Conservation (phyloP, 2,888 invertebrate genomes). For the Itoplectis maculator region DNA sequence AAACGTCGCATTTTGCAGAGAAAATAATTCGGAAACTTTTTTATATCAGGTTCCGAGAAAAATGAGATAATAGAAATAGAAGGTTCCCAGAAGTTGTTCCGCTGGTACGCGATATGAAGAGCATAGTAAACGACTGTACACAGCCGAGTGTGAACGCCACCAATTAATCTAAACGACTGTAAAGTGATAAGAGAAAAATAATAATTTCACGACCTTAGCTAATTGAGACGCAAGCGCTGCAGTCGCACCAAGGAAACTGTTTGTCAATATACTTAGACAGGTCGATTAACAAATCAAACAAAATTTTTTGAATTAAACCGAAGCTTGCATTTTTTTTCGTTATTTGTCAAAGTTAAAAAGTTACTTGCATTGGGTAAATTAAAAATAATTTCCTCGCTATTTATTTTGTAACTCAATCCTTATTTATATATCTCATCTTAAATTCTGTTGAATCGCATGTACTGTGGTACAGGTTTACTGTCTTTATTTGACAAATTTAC, state of each 20-base stretch:
- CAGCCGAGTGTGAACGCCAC: neutral
- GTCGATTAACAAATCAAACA: neutral
- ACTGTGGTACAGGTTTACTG: too few relatives aligned
- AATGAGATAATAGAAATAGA: neutral
- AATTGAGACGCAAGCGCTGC: neutral
- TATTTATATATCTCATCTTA: too few relatives aligned
- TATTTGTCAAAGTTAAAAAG: too few relatives aligned
- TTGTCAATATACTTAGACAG: neutral
- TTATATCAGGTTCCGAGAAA: neutral
- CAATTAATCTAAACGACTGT: conserved; percentile 26
- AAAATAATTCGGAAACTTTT: neutral
- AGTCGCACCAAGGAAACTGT: neutral
- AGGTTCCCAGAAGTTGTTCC: neutral
- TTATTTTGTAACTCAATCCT: too few relatives aligned
- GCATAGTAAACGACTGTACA: neutral
- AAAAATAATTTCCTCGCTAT: too few relatives aligned
- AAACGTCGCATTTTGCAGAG: too few relatives aligned
- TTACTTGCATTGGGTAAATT: too few relatives aligned
- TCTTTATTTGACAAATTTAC: neutral
- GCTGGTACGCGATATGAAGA: neutral
- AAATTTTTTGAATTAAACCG: neutral
- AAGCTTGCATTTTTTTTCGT: neutral
- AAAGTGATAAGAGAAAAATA: conserved; percentile 9
- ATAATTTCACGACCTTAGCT: conserved; percentile 5
- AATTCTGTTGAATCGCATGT: too few relatives aligned